Percentiles rank a stretch among this genome's conserved stretches.
Conservation (phyloP, 2,797 vertebrate genomes). For the Pseudochirops corinnae region DNA sequence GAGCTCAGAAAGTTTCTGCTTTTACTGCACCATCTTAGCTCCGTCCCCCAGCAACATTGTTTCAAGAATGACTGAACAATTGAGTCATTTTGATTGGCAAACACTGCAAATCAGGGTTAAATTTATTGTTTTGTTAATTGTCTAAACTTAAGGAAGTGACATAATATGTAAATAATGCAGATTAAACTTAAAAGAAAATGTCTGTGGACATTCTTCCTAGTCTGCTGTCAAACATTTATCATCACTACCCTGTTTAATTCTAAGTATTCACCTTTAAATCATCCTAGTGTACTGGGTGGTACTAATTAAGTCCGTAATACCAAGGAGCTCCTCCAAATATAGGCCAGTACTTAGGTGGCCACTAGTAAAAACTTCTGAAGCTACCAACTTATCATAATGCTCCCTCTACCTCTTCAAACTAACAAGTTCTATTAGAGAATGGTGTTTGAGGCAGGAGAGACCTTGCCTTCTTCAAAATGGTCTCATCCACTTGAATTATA, state of each 20-base stretch:
- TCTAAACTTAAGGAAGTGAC: background rate
- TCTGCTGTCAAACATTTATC: background rate
- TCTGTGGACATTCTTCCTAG: background rate
- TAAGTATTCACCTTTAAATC: background rate
- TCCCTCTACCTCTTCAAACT: background rate
- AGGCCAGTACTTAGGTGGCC: background rate
- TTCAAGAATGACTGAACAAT: background rate
- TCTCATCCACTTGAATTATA: background rate
- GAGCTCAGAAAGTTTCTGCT: no score
- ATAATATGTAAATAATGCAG: background rate
- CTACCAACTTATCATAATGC: background rate
- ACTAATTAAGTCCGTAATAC: slow-evolving; percentile 1
- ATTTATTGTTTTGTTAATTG: background rate
- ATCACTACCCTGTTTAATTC: background rate
- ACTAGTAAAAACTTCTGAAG: background rate
- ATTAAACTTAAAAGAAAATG: background rate
- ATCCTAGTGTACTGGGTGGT: no score
- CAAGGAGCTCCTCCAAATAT: background rate
- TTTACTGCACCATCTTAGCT: no score
- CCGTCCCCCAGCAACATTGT: no score
- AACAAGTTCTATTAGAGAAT: slow-evolving; percentile 1
- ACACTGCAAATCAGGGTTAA: background rate
- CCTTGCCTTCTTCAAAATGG: background rate
- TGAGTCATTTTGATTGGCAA: background rate
- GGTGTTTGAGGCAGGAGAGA: background rate